Evolutionary conservation across 2,888 invertebrate species (phyloP), one percentile per base, ranked within the genome.

Genomic region (Aelia acuminata): DNA sequence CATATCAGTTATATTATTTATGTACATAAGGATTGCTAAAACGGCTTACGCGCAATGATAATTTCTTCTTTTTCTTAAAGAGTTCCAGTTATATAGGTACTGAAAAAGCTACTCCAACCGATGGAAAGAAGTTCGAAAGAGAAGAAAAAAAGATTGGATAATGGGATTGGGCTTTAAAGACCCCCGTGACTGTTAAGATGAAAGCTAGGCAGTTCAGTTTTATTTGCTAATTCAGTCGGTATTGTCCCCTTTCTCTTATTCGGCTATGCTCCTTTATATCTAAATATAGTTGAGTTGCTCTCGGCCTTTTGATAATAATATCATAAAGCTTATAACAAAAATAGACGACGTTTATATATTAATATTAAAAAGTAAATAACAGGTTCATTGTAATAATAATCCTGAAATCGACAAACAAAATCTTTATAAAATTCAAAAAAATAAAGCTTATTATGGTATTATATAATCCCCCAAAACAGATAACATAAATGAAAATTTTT

Each of bases 171-270:
- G n/a, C 80, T 80, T 80, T 80, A 80, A 80, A 47, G 80, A 43
- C 43, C 11, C 22, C 31, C 4, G 26, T 35, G 75, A 75, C 39
- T n/a, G 80, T 80, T 80, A 43, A 22, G 43, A 47, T 80, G 43
- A 80, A 80, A 80, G 80, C 80, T 80, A 80, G 80, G 63, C 80
- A 47, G 43, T 80, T 80, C 22, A 39, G 43, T 80, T 80, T 80
- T 80, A 80, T 80, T 80, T 43, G 43, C 43, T 80, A 80, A 80
- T 80, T 80, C 80, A 1, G 43, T 11, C 43, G 13, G 80, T 43
- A 80, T 80, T 43, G 80, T 43, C 43, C 43, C 43, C n/a, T 22
- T n/a, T n/a, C n/a, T 75, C n/a, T 75, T 39, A 35, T 39, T 75
- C 39, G 35, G 15, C 75, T 13, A 13, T 39, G 22, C 43, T n/a